phyloP scores from a whole-genome alignment of 2,888 invertebrate genomes.

The Charanyca ferruginea region DNA sequence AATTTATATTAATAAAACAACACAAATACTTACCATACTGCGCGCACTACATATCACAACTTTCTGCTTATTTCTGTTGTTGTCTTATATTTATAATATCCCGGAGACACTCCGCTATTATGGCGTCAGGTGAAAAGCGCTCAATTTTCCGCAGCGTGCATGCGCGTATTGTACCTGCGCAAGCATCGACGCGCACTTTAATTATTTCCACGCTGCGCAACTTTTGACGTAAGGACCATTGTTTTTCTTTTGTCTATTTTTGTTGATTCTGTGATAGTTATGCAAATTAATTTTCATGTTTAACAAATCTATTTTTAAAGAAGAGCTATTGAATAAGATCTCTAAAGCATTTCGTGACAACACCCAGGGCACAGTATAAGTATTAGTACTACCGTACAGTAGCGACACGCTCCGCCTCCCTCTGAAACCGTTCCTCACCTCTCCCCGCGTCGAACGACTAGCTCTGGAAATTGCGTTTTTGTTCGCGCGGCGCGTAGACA shows the following conservation, averaged over 20 bases:
- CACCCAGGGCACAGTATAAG: too few species aligned
- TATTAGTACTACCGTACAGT: too few species aligned
- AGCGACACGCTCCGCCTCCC: too few species aligned
- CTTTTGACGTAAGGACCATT: constrained; percentile 58
- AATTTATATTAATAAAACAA: not conserved
- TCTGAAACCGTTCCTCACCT: too few species aligned
- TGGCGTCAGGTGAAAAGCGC: constrained; percentile 68
- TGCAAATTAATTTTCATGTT: constrained; percentile 11
- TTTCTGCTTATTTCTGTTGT: constrained; percentile 47
- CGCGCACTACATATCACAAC: constrained; percentile 58
- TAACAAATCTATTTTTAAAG: not conserved
- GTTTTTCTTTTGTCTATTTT: constrained; percentile 11
- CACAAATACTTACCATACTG: constrained; percentile 65
- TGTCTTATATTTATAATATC: constrained; percentile 66
- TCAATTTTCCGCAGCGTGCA: constrained; percentile 72
- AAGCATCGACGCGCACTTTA: constrained; percentile 60
- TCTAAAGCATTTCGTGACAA: not conserved
- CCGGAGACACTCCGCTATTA: constrained; percentile 49
- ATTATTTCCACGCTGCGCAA: constrained; percentile 74
- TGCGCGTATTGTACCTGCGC: constrained; percentile 59
- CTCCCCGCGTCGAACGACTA: too few species aligned
- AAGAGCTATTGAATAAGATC: not conserved
- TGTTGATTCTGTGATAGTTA: not conserved
- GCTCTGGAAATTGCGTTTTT: too few species aligned
- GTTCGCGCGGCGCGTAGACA: too few species aligned